phyloP scores from a whole-genome alignment of 2,797 vertebrate genomes.

The Spizella passerina region DNA sequence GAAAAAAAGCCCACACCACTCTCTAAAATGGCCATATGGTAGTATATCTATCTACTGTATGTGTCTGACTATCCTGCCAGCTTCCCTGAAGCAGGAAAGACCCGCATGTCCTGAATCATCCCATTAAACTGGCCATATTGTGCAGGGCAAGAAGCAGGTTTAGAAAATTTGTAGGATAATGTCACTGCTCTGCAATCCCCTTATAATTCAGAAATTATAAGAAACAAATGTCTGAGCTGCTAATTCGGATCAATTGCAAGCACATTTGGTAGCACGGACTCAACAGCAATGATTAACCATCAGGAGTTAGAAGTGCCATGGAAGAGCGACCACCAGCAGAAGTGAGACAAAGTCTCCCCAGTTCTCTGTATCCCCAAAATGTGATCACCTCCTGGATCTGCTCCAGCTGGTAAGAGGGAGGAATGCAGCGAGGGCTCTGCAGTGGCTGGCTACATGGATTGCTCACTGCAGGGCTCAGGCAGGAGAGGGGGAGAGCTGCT shows the following conservation, averaged over 20 bases:
- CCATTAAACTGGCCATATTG: neutral
- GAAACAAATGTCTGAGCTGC: neutral
- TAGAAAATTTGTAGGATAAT: neutral
- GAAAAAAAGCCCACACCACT: neutral
- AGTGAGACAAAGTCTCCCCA: neutral
- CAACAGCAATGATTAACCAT: neutral
- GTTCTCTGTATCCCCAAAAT: neutral
- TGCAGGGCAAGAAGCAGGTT: neutral
- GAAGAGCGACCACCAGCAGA: accelerated
- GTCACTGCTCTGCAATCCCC: neutral
- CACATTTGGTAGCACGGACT: neutral
- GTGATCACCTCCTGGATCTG: neutral
- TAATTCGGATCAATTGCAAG: neutral
- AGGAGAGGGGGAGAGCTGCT: neutral
- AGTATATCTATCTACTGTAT: neutral
- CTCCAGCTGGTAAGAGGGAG: neutral
- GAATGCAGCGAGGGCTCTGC: accelerated
- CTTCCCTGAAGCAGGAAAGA: neutral
- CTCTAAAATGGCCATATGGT: neutral
- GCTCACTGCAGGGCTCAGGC: accelerated
- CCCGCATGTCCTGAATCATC: neutral
- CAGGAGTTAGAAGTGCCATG: accelerated
- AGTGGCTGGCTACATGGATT: neutral
- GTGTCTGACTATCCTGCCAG: neutral
- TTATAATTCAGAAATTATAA: neutral